Evolutionary conservation across 2,797 vertebrate genomes (phyloP).

Genomic region (Channallabes apus): DNA sequence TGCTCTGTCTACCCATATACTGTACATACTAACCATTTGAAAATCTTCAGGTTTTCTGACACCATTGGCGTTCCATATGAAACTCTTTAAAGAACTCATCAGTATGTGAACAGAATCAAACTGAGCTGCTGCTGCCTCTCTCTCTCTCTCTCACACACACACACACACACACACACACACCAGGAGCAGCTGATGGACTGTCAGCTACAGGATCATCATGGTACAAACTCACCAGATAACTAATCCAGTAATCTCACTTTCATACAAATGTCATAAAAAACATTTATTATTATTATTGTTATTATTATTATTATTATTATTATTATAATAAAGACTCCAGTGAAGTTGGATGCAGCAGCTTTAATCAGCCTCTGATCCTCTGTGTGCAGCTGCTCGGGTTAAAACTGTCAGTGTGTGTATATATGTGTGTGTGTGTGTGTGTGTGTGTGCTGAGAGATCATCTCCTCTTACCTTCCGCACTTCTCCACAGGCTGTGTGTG

Average conservation of each 20-base stretch:
- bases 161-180: neutral
- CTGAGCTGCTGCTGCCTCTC: neutral
- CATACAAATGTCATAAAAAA: neutral
- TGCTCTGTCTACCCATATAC: too few relatives aligned
- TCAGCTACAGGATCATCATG: too few relatives aligned
- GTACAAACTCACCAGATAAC: neutral
- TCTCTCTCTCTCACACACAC: too few relatives aligned
- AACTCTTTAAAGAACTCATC: neutral
- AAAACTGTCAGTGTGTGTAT: too few relatives aligned
- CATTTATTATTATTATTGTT: too few relatives aligned
- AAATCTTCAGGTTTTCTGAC: neutral
- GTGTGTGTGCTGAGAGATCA: neutral
- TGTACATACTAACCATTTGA: too few relatives aligned
- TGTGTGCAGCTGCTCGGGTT: neutral
- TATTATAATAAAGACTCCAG: too few relatives aligned
- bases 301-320: too few relatives aligned
- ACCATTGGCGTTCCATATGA: neutral
- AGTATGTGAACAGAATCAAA: neutral
- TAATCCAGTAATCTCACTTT: neutral
- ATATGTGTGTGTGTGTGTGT: too few relatives aligned
- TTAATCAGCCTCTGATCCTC: neutral
- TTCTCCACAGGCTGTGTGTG: neutral
- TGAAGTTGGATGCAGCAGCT: neutral
- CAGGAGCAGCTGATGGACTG: neutral
- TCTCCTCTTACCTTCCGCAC: conserved; percentile 18